Percentiles rank a stretch among this genome's conserved stretches.
Evolutionary conservation across 1,140 invertebrate species (phyloP).

Genomic region (Listronotus bonariensis): DNA sequence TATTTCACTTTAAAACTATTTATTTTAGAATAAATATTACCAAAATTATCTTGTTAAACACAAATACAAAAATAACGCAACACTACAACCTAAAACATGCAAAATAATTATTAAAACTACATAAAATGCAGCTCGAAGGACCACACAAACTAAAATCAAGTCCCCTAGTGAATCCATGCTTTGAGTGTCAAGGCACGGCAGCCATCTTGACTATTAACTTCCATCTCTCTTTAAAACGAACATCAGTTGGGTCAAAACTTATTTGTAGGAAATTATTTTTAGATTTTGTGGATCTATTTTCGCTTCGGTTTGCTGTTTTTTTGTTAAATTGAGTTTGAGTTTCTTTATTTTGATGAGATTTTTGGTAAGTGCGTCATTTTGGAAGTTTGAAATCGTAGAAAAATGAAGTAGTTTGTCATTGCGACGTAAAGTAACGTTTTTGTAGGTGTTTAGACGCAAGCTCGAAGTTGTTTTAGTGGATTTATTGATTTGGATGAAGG

Average conservation of each 20-base stretch:
- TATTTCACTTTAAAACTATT: constrained; percentile 19
- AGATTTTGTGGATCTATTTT: constrained; percentile 37
- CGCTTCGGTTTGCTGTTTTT: constrained; percentile 32
- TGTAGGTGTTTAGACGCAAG: too few species aligned
- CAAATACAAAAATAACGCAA: neutral
- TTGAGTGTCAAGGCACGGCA: constrained; percentile 29
- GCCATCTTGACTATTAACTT: constrained; percentile 48
- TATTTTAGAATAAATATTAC: neutral
- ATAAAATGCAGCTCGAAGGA: neutral
- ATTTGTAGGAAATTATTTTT: constrained; percentile 43
- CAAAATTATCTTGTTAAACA: constrained; percentile 8
- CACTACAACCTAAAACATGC: neutral
- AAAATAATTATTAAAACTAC: constrained; percentile 1
- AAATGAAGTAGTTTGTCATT: constrained; percentile 21
- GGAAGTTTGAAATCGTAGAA: constrained; percentile 32
- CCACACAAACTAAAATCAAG: constrained; percentile 13
- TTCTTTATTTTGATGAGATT: constrained; percentile 33
- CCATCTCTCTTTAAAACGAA: constrained; percentile 40
- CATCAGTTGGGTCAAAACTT: constrained; percentile 30
- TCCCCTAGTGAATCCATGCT: constrained; percentile 15
- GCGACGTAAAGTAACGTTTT: too few species aligned
- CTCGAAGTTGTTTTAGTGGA: too few species aligned
- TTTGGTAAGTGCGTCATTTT: constrained; percentile 39
- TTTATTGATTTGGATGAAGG: too few species aligned
- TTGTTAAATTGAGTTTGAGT: constrained; percentile 30